Base-by-base conservation (phyloP, 2,888 invertebrate species). In the Sminthurinus aureus region DNA sequence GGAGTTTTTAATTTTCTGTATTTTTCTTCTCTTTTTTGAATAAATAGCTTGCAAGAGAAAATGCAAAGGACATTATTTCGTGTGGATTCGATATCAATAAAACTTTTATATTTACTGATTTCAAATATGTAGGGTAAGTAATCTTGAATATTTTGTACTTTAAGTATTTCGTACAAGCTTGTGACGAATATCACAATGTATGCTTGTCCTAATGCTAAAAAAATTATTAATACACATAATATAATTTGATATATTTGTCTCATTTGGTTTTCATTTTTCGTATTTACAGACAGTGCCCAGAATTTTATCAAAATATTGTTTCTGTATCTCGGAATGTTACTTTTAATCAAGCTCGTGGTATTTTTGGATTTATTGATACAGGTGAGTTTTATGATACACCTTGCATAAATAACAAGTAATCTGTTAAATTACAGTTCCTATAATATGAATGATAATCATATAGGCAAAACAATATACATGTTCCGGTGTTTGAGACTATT, bases 61-160 rank as follows among this genome's bases (percentile, higher is more conserved):
- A 99, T 91, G 96, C 97, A 0, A 98, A 97, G 91, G 99, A 99
- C 90, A 99, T 99, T 84, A 96, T 99, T 86, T 98, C 99, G 0
- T 94, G 96, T 89, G 99, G 99, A 0, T 99, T 99, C 90, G 95
- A 98, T 90, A 91, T 94, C 0, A 93, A 96, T 0, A 98, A 98
- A 89, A 99, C 99, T 0, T 99, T 99, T 90, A 97, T 99, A 89
- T 99, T 99, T 90, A 96, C 96, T 81, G 94, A 99, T 92, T 92
- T 98, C 83, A 95, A 96, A 88, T 99, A 96, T 90, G 96, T 99
- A 91, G 97, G 98, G 96, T 97, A 91, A 92, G 74, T 6, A 79
- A 18, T 8, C 13, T 52, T 52, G 13, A 52, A 52, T 11, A 52
- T 13, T 52, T 11, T 52, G 52, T 13, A 52, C 13, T 52, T 52